A percentile compares a stretch with the other conserved stretches of the same genome.
Evolutionary conservation across 2,797 vertebrate species (phyloP).

Genomic region (Myotis vivesi): DNA sequence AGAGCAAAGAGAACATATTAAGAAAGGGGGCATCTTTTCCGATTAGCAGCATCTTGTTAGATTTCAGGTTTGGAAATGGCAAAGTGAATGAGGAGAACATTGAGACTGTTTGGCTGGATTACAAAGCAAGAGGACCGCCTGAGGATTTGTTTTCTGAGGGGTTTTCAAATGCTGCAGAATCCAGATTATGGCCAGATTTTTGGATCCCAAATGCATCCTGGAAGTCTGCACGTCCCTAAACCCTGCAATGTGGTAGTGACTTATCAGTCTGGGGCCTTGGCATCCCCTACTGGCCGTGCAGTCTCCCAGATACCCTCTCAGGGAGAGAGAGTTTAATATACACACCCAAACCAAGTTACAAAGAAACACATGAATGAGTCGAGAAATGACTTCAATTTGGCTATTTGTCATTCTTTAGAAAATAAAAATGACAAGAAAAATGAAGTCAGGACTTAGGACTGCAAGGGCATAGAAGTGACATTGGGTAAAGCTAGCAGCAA

Average conservation of each 20-base stretch:
- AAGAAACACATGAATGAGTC: neutral
- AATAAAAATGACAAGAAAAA: neutral
- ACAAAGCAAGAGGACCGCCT: neutral
- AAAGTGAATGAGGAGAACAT: neutral
- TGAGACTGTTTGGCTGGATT: neutral
- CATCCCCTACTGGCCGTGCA: neutral
- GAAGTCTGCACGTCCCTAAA: neutral
- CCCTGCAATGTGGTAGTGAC: neutral
- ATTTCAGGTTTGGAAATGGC: neutral
- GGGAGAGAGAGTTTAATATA: neutral
- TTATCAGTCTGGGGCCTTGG: neutral
- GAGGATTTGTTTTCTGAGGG: neutral
- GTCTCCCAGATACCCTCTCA: neutral
- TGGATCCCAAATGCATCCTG: neutral
- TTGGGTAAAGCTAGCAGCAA: neutral
- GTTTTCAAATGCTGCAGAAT: neutral
- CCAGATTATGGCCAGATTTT: neutral
- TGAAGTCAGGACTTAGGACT: neutral
- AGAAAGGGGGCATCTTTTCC: neutral
- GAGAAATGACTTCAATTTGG: neutral
- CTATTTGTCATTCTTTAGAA: neutral
- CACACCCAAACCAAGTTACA: neutral
- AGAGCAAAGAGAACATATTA: neutral
- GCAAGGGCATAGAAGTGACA: neutral
- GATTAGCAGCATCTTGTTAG: neutral